Evolutionary conservation across 2,888 invertebrate species (phyloP), one percentile per base, ranked within the genome.

Genomic region (Platycheirus rosarum): DNA sequence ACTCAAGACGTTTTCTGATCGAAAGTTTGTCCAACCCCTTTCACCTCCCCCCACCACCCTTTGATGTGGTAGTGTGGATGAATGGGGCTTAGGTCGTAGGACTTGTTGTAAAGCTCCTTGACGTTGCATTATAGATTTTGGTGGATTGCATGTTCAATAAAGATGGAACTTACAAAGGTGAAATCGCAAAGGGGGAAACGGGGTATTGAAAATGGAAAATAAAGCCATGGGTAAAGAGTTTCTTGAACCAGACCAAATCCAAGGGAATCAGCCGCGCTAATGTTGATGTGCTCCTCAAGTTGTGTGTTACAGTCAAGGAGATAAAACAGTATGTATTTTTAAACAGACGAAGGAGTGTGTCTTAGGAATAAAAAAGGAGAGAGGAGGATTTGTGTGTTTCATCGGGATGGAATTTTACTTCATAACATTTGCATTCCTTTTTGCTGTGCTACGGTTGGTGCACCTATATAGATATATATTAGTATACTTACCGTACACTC

Each of bases 401-500:
- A 62, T 66, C 40, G 53, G 71, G 46, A 29, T 63, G 53, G 37
- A 76, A 71, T 66, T 55, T 53, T 68, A 71, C 77, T 77, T 82
- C 71, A 82, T 82, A 82, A 77, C 77, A 82, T 82, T 84, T 84
- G 84, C 84, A 84, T 84, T 71, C 57, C 48, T 18, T 69, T n/a
- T 74, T 46, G 51, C 44, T 26, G 16, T 69, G 35, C 63, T 65
- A 32, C 5, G 8, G 29, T 3, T 1, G 29, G 8, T 32, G 29
- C 29, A 32, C 29, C 3, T 32, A 32, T 32, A 32, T 2, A 7
- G 29, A 5, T 32, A 32, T 8, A 32, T 32, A 6, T 1, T 73
- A 55, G 73, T 84, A 65, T 84, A 88, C 93, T 93, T 92, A 97
- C 97, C 97, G 91, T 97, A 97, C 86, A 97, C 93, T 89, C 97